phyloP scores from a whole-genome alignment of 2,113 vertebrate species.

The Vombatus ursinus region DNA sequence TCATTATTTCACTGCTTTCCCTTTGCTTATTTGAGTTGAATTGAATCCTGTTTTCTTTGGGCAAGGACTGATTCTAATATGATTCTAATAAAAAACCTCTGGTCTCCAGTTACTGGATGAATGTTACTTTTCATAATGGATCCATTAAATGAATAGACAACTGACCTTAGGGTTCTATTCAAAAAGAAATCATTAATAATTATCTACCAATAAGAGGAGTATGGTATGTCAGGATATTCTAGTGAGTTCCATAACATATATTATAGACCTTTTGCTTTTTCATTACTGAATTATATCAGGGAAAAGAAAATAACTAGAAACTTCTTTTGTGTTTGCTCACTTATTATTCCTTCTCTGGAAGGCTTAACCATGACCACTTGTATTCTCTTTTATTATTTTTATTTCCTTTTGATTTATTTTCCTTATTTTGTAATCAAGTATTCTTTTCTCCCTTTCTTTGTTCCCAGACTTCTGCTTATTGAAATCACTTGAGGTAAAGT shows the following conservation, averaged over 20 bases:
- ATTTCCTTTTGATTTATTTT: neutral
- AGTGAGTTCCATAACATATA: neutral
- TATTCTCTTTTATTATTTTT: neutral
- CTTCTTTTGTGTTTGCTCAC: neutral
- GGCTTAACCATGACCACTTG: neutral
- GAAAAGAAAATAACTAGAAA: neutral
- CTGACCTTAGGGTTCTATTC: neutral
- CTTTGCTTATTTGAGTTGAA: neutral
- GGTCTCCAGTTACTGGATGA: neutral
- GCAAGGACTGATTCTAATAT: neutral
- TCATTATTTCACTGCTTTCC: neutral
- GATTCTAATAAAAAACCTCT: neutral
- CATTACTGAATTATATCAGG: neutral
- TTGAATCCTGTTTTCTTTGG: neutral
- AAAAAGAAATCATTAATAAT: neutral
- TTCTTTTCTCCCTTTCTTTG: neutral
- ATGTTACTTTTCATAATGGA: neutral
- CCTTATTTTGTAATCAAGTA: neutral
- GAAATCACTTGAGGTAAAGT: constrained; percentile 9
- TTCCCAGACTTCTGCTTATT: neutral
- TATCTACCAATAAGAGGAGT: neutral
- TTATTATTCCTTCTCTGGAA: neutral
- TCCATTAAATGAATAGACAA: neutral
- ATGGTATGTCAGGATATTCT: neutral
- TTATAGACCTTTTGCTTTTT: neutral